Conservation (phyloP, 2,113 vertebrate genomes). For the Rana temporaria region DNA sequence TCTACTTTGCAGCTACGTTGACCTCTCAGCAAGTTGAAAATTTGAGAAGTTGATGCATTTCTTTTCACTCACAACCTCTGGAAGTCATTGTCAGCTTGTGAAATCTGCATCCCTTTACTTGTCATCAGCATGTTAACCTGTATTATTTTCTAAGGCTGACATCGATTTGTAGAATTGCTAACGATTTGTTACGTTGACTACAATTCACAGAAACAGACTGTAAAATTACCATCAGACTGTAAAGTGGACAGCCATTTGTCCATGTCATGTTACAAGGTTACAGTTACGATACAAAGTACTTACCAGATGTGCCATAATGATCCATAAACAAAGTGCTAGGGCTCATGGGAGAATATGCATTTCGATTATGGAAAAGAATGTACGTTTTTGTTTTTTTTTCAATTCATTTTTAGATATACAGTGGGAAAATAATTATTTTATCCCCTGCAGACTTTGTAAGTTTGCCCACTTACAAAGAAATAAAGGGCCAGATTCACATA, state of each 20-base stretch:
- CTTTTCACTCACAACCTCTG: background rate
- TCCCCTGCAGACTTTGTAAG: no score
- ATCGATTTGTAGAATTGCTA: constrained; percentile 21
- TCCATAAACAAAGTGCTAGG: background rate
- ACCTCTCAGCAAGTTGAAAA: background rate
- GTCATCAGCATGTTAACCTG: constrained; percentile 5
- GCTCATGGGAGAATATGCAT: no score
- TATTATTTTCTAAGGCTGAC: background rate
- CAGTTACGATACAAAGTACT: no score
- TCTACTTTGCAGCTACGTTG: background rate
- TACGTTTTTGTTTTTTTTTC: no score
- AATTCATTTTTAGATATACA: no score
- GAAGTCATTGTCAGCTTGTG: constrained; percentile 10
- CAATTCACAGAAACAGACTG: constrained; percentile 24
- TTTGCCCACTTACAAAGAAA: no score
- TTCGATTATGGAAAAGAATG: background rate
- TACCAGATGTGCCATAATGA: background rate
- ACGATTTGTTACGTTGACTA: constrained; percentile 10
- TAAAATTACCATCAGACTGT: constrained; percentile 19
- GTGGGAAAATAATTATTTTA: no score
- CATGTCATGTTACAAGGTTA: background rate
- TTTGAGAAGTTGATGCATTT: constrained; percentile 11
- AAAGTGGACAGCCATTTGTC: constrained; percentile 18
- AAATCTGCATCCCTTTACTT: constrained; percentile 1
- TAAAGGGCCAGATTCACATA: no score